phyloP scores from a whole-genome alignment of 2,797 vertebrate genomes.

The Sebastes steindachneri region DNA sequence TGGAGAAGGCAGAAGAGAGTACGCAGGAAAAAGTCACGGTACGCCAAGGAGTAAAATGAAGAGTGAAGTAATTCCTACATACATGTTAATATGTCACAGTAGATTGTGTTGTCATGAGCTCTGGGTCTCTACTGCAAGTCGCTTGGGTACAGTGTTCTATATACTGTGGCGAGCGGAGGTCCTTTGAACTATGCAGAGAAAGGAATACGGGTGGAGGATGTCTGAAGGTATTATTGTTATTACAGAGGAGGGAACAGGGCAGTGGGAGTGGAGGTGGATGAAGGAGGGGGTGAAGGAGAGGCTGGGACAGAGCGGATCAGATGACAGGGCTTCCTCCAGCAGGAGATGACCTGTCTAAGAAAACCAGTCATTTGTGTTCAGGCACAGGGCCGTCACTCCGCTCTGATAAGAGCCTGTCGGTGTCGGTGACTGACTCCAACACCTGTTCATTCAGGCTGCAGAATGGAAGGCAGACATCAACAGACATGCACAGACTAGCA shows the following conservation, averaged over 20 bases:
- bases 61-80: neutral
- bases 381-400: conserved; percentile 39
- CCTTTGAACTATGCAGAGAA: conserved; percentile 40
- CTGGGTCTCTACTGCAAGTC: conserved; percentile 7
- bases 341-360: conserved; percentile 83
- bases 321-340: conserved; percentile 78
- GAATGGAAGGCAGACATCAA: conserved; percentile 36
- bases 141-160: neutral
- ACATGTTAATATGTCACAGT: conserved; percentile 1
- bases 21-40: too few species aligned
- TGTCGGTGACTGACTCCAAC: conserved; percentile 45
- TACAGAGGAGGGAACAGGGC: neutral
- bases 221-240: conserved; percentile 21
- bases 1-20: too few species aligned
- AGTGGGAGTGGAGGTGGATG: neutral
- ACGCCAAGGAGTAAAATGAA: too few species aligned
- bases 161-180: neutral
- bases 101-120: neutral
- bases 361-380: conserved; percentile 82
- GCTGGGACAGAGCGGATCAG: conserved; percentile 48
- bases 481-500: conserved; percentile 50
- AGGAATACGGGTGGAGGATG: conserved; percentile 4
- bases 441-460: conserved; percentile 62
- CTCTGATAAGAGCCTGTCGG: conserved; percentile 46
- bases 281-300: neutral